A percentile compares a stretch with the other conserved stretches of the same genome.
Evolutionary conservation across 1,140 invertebrate species (phyloP).

Genomic region (Plectrocnemia conspersa): DNA sequence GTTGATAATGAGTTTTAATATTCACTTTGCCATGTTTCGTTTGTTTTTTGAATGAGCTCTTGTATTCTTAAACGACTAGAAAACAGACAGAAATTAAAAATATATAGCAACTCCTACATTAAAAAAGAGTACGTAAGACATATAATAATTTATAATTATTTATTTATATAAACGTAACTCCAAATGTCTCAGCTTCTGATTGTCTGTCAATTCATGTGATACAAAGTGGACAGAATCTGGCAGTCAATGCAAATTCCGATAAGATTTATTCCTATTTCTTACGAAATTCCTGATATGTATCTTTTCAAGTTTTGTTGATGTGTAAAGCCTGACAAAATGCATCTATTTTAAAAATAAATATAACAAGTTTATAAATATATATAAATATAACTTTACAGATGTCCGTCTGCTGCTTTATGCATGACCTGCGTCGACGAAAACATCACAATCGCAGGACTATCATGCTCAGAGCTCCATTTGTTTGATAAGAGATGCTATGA

Average conservation of each 20-base stretch:
- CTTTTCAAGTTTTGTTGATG: no score
- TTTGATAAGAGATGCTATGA: slow-evolving; percentile 19
- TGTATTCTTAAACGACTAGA: no score
- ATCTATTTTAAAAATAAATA: neutral
- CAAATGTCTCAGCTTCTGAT: no score
- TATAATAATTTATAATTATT: no score
- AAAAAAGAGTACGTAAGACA: no score
- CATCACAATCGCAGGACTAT: slow-evolving; percentile 28
- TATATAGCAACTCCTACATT: no score
- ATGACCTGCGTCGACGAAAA: slow-evolving; percentile 30
- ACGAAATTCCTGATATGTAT: neutral
- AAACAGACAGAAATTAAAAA: no score
- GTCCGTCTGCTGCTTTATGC: slow-evolving; percentile 26
- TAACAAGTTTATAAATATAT: neutral
- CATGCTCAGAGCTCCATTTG: slow-evolving; percentile 22
- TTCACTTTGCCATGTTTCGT: no score
- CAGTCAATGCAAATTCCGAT: neutral
- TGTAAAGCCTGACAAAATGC: no score
- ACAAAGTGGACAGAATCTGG: neutral
- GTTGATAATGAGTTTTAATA: no score
- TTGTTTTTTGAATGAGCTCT: no score
- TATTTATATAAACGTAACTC: no score
- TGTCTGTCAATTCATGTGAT: neutral
- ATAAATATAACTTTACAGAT: slow-evolving; percentile 20
- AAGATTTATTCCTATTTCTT: neutral